These are phyloP conservation scores for Mythimna vitellina DNA, from an alignment of 2,888 invertebrate species.

Conservation along the genomic window DNA sequence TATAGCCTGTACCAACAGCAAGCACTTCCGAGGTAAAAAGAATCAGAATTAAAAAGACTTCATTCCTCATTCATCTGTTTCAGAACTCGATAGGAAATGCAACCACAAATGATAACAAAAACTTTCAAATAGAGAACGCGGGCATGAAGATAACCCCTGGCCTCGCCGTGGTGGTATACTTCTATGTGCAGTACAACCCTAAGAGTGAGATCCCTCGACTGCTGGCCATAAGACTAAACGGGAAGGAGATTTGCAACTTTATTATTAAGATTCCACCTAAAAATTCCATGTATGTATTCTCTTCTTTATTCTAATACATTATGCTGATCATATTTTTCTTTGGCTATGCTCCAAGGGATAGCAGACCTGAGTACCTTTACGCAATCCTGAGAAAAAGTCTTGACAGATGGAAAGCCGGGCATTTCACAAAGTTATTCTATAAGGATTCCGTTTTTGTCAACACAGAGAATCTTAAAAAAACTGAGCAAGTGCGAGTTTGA, in stretches of 20 bases:
- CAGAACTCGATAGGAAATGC: conserved; percentile 92
- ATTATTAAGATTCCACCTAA: neutral
- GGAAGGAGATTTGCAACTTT: conserved; percentile 89
- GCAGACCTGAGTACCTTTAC: too few relatives aligned
- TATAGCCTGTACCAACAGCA: too few relatives aligned
- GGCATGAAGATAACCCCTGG: conserved; percentile 90
- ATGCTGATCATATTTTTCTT: neutral
- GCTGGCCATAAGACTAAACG: conserved; percentile 89
- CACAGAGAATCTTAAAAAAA: too few relatives aligned
- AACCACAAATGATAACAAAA: conserved; percentile 89
- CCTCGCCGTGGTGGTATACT: conserved; percentile 88
- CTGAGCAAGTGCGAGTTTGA: too few relatives aligned
- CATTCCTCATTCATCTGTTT: neutral
- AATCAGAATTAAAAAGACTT: neutral
- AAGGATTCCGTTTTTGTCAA: too few relatives aligned
- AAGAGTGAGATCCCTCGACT: conserved; percentile 85
- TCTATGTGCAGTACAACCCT: conserved; percentile 91
- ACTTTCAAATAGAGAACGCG: conserved; percentile 91
- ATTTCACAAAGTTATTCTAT: too few relatives aligned
- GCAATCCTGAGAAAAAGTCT: too few relatives aligned
- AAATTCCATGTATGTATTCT: conserved; percentile 9
- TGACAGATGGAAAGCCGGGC: too few relatives aligned
- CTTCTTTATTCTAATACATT: too few relatives aligned
- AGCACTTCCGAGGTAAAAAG: too few relatives aligned
- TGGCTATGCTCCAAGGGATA: neutral